These are phyloP conservation scores for Coleophora flavipennella DNA, from an alignment of 2,888 invertebrate species.

Conservation along the genomic window DNA sequence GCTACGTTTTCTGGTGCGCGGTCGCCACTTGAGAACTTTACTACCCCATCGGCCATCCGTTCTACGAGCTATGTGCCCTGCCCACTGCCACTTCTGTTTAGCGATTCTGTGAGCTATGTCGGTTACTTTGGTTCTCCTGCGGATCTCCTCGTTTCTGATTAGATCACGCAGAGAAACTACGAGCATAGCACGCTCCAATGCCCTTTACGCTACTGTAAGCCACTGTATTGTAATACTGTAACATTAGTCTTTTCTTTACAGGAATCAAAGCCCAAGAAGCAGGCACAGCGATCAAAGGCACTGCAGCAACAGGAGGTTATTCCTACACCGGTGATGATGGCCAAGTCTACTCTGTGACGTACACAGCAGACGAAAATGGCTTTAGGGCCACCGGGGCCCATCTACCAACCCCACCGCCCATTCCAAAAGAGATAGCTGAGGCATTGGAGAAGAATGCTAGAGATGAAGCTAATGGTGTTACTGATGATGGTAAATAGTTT, in stretches of 20 bases:
- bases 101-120: too few relatives aligned
- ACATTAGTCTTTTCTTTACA: constrained; percentile 14
- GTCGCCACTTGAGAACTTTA: too few relatives aligned
- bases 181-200: too few relatives aligned
- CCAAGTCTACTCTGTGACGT: constrained; percentile 63
- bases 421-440: constrained; percentile 69
- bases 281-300: constrained; percentile 41
- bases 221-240: too few relatives aligned
- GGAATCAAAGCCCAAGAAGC: constrained; percentile 69
- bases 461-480: constrained; percentile 62
- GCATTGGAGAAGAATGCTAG: constrained; percentile 59
- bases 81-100: too few relatives aligned
- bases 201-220: too few relatives aligned
- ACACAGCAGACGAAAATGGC: constrained; percentile 73
- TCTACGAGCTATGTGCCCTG: too few relatives aligned
- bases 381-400: constrained; percentile 70
- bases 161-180: too few relatives aligned
- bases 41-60: too few relatives aligned
- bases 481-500: constrained; percentile 61
- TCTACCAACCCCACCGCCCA: constrained; percentile 72
- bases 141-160: too few relatives aligned
- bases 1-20: too few relatives aligned
- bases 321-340: constrained; percentile 74
- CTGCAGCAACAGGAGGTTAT: constrained; percentile 64
- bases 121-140: too few relatives aligned